Percentiles rank a stretch among this genome's conserved stretches.
Evolutionary conservation across 2,113 vertebrate genomes (phyloP).

Genomic region (Steatornis caripensis): DNA sequence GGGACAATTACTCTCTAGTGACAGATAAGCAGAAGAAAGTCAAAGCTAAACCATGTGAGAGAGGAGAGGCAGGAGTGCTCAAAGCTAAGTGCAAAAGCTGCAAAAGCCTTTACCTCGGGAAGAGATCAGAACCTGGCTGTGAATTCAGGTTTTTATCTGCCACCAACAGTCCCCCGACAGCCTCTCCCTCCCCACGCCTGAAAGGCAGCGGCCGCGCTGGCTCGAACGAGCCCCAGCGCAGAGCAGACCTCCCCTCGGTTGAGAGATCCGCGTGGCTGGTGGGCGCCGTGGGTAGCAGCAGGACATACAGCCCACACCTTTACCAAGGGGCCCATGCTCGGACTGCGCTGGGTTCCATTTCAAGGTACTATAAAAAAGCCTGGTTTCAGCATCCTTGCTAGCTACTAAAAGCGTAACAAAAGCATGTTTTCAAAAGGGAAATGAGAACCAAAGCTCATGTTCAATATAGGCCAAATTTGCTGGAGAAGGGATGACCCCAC

Average conservation of each 20-base stretch:
- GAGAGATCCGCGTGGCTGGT: accelerated
- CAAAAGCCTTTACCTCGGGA: background rate
- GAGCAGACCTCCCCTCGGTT: background rate
- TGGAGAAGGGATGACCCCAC: background rate
- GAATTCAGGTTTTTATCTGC: background rate
- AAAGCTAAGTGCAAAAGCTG: constrained; percentile 11
- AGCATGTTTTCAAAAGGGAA: background rate
- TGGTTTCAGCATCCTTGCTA: background rate
- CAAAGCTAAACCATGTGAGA: background rate
- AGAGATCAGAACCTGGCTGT: background rate
- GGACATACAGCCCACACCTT: background rate
- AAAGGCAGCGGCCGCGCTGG: accelerated
- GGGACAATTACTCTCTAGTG: constrained; percentile 42
- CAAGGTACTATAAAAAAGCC: background rate
- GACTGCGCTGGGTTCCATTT: background rate
- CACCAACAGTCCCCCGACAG: background rate
- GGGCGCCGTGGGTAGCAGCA: accelerated
- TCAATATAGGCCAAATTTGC: background rate
- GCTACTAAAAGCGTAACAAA: background rate
- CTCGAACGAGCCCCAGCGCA: accelerated
- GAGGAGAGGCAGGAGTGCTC: constrained; percentile 8
- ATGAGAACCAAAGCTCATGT: background rate
- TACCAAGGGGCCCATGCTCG: background rate
- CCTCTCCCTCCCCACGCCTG: background rate
- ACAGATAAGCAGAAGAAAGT: constrained; percentile 48